Conservation (phyloP, 2,113 vertebrate genomes). For the Mustela lutreola region DNA sequence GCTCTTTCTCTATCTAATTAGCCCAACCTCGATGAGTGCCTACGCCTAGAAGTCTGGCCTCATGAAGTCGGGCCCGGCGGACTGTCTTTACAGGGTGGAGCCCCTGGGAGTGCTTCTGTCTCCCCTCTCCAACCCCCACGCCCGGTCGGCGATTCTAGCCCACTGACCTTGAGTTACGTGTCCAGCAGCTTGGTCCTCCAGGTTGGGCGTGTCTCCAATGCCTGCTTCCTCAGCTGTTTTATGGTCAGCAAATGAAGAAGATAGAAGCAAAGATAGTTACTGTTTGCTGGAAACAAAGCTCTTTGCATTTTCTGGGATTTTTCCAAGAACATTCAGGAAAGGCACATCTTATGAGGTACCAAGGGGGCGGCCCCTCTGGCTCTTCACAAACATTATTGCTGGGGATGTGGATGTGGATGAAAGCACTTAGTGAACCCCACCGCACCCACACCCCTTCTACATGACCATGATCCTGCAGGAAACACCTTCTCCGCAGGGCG, state of each 20-base stretch:
- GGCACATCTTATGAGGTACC: background rate
- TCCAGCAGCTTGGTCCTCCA: conserved; percentile 89
- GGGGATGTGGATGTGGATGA: background rate
- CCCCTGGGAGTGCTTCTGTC: background rate
- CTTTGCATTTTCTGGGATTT: background rate
- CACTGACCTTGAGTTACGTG: conserved; percentile 88
- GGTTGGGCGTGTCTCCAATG: conserved; percentile 87
- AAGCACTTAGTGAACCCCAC: background rate
- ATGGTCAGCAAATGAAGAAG: conserved; percentile 69
- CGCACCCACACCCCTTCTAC: background rate
- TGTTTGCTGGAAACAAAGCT: background rate
- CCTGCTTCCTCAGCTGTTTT: conserved; percentile 90
- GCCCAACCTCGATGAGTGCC: background rate
- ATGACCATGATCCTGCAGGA: background rate
- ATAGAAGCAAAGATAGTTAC: conserved; percentile 66
- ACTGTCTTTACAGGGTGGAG: background rate
- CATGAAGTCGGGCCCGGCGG: background rate
- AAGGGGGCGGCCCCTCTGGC: background rate
- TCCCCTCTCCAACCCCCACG: background rate
- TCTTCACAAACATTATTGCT: background rate
- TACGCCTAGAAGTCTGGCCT: background rate
- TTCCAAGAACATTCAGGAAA: background rate
- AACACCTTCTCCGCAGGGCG: background rate
- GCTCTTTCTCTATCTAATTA: background rate
- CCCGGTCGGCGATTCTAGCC: rapidly evolving